Evolutionary conservation across 2,113 vertebrate genomes (phyloP).

Genomic region (Motacilla alba): DNA sequence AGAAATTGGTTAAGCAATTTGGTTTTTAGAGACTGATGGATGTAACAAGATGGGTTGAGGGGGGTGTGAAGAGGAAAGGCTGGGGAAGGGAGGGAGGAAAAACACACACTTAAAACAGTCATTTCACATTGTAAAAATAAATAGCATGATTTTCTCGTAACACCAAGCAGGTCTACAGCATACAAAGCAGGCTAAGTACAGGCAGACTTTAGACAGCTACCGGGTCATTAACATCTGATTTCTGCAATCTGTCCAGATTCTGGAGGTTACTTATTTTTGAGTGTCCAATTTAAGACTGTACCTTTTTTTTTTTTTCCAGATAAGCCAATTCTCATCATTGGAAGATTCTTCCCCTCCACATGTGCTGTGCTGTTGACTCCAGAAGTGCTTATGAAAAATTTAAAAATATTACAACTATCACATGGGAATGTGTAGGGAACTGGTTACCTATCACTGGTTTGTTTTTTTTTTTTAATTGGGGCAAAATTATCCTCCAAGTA

Average conservation of each 20-base stretch:
- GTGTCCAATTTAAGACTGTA: background rate
- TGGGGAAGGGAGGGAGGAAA: constrained; percentile 39
- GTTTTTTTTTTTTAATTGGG: background rate
- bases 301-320: background rate
- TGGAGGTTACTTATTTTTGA: background rate
- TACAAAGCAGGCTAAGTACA: constrained; percentile 91
- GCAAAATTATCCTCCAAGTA: background rate
- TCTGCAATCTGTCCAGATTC: constrained; percentile 54
- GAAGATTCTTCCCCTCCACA: background rate
- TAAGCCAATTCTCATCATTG: background rate
- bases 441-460: background rate
- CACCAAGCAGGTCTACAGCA: constrained; percentile 75
- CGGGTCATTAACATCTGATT: constrained; percentile 70
- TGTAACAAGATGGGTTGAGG: constrained; percentile 52
- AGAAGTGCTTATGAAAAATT: constrained; percentile 30
- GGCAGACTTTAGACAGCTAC: constrained; percentile 92
- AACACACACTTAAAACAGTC: constrained; percentile 71
- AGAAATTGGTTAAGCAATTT: constrained; percentile 28
- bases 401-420: background rate
- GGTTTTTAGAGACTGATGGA: constrained; percentile 62
- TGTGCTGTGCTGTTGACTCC: constrained; percentile 50
- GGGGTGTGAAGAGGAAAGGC: constrained; percentile 16
- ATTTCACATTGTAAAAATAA: constrained; percentile 70
- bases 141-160: constrained; percentile 70
- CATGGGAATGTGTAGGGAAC: background rate